A percentile compares a stretch with the other conserved stretches of the same genome.
Evolutionary conservation across 2,797 vertebrate species (phyloP).

Genomic region (Pseudochirops cupreus): DNA sequence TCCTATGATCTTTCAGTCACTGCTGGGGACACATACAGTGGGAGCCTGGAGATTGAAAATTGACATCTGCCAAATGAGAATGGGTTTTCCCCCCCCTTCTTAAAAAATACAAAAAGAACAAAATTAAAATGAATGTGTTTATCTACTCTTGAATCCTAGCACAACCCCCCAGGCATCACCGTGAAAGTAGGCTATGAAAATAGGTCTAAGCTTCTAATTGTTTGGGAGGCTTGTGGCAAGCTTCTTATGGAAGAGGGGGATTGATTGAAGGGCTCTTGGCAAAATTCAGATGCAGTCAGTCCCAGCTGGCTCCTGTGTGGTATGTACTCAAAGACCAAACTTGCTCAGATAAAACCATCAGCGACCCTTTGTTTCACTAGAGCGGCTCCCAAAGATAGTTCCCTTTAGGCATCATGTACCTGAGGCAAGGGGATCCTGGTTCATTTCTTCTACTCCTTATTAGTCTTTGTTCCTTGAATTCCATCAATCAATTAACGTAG

Average conservation of each 20-base stretch:
- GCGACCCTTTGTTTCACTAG: neutral
- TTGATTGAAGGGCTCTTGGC: constrained; percentile 15
- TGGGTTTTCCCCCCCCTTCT: neutral
- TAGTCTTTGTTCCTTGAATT: constrained; percentile 49
- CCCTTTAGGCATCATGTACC: constrained; percentile 17
- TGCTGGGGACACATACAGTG: neutral
- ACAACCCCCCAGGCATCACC: neutral
- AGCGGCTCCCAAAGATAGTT: constrained; percentile 30
- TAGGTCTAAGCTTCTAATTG: neutral
- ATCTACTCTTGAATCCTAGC: neutral
- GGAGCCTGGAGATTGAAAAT: constrained; percentile 43
- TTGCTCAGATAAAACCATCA: neutral
- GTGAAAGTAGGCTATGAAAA: neutral
- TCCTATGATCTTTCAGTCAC: neutral
- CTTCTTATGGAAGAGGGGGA: constrained; percentile 46
- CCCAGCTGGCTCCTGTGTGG: neutral
- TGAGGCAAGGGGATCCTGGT: constrained; percentile 14
- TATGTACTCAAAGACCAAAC: neutral
- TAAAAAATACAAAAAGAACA: neutral
- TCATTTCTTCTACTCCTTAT: constrained; percentile 45
- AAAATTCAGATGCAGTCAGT: neutral
- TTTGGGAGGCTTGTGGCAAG: neutral
- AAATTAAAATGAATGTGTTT: neutral
- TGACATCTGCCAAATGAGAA: constrained; percentile 26
- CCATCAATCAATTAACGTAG: neutral